Conservation (phyloP, 2,113 vertebrate genomes). For the Pardalotus punctatus region DNA sequence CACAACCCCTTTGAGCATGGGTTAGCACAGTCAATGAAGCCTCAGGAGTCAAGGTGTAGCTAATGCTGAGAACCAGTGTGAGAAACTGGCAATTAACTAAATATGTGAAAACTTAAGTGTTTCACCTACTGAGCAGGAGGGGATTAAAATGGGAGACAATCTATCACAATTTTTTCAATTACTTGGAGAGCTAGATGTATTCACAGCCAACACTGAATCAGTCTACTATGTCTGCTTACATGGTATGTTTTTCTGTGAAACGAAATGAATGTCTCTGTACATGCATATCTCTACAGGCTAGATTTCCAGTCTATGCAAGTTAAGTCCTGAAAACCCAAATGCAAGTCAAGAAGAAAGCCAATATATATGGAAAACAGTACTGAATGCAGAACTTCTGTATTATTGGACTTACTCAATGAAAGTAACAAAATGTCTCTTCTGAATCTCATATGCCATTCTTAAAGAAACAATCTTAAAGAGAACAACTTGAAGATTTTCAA, state of each 20-base stretch:
- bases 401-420: not conserved
- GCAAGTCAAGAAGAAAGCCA: not conserved
- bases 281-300: not conserved
- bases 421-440: not conserved
- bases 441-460: not conserved
- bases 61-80: not conserved
- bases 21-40: not conserved
- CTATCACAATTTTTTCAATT: not conserved
- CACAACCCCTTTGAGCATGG: not conserved
- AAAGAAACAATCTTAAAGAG: not conserved
- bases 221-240: not conserved
- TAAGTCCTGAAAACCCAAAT: not conserved
- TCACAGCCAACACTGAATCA: not conserved
- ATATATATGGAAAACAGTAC: not conserved
- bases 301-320: not conserved
- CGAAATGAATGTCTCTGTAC: not conserved
- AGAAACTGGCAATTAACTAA: constrained; percentile 6
- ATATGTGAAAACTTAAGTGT: not conserved
- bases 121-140: not conserved
- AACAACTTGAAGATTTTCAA: not conserved
- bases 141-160: not conserved
- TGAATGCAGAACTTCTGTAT: not conserved
- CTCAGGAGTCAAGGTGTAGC: not conserved
- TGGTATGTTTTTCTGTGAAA: not conserved
- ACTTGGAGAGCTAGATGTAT: not conserved